Evolutionary conservation across 2,113 vertebrate species (phyloP).

Genomic region (Xiphophorus maculatus): DNA sequence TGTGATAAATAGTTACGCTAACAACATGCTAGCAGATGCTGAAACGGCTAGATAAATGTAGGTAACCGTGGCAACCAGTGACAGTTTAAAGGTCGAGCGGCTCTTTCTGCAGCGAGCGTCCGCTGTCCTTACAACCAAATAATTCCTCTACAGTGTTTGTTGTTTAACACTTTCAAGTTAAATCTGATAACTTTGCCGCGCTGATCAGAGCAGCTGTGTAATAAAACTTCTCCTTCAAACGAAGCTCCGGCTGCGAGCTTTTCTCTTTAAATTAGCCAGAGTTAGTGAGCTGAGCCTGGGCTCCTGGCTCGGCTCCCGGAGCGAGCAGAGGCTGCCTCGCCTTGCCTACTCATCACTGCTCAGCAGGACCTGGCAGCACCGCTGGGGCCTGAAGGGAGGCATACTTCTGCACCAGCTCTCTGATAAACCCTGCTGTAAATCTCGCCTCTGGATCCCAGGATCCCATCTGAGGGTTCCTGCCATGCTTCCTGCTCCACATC

Average conservation of each 20-base stretch:
- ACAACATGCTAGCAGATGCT: too few relatives aligned
- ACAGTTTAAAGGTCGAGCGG: too few relatives aligned
- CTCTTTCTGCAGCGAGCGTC: too few relatives aligned
- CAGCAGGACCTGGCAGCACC: conserved; percentile 33
- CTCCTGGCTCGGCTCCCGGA: conserved; percentile 28
- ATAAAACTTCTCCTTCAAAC: too few relatives aligned
- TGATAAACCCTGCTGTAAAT: conserved; percentile 12
- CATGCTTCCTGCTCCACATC: neutral
- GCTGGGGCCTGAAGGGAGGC: conserved; percentile 29
- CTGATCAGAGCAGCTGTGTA: conserved; percentile 38
- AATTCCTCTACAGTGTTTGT: too few relatives aligned
- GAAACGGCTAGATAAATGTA: too few relatives aligned
- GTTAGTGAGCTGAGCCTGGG: conserved; percentile 18
- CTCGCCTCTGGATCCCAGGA: conserved; percentile 23
- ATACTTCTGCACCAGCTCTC: conserved; percentile 16
- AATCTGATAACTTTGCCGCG: conserved; percentile 35
- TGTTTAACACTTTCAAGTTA: conserved; percentile 38
- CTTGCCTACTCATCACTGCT: conserved; percentile 21
- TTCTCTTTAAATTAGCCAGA: conserved; percentile 39
- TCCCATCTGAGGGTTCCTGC: conserved; percentile 3
- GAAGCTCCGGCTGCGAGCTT: conserved; percentile 3
- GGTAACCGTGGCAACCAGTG: too few relatives aligned
- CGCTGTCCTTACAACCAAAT: too few relatives aligned
- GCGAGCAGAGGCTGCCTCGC: conserved; percentile 42
- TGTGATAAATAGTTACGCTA: too few relatives aligned